phyloP scores from a whole-genome alignment of 2,113 vertebrate species.

The Chiloscyllium plagiosum region DNA sequence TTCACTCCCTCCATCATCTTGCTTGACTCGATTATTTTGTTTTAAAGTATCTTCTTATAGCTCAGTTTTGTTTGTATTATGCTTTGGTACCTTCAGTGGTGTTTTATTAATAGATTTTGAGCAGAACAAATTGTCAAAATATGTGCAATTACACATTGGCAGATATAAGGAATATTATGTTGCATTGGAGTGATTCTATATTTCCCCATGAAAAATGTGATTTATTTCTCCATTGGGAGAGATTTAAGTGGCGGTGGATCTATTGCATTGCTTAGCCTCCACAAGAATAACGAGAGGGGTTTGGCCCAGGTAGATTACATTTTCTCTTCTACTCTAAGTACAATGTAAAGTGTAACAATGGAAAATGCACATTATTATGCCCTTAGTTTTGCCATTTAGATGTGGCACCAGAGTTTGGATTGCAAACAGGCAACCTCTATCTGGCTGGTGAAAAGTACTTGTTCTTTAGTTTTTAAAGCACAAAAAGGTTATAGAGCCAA shows the following conservation, averaged over 20 bases:
- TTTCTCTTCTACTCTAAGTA: not conserved
- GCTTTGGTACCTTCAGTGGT: not conserved
- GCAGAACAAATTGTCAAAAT: not conserved
- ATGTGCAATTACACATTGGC: not conserved
- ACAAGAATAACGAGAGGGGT: not conserved
- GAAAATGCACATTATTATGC: not conserved
- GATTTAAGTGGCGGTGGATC: not conserved
- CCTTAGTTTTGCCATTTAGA: not conserved
- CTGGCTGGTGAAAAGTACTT: not conserved
- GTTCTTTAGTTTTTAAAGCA: not conserved
- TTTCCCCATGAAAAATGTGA: not conserved
- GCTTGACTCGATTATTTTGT: not conserved
- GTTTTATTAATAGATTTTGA: not conserved
- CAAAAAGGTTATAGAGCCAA: no score
- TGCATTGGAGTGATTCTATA: not conserved
- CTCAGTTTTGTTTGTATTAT: not conserved
- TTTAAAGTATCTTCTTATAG: not conserved
- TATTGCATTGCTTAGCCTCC: not conserved
- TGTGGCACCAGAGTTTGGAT: not conserved
- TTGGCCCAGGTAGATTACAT: not conserved
- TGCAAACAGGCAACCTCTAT: not conserved
- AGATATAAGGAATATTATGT: not conserved
- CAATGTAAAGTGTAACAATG: not conserved
- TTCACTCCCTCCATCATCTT: not conserved
- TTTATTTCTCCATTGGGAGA: not conserved